phyloP scores from a whole-genome alignment of 2,888 invertebrate species.

The Trissonchulus sp. region DNA sequence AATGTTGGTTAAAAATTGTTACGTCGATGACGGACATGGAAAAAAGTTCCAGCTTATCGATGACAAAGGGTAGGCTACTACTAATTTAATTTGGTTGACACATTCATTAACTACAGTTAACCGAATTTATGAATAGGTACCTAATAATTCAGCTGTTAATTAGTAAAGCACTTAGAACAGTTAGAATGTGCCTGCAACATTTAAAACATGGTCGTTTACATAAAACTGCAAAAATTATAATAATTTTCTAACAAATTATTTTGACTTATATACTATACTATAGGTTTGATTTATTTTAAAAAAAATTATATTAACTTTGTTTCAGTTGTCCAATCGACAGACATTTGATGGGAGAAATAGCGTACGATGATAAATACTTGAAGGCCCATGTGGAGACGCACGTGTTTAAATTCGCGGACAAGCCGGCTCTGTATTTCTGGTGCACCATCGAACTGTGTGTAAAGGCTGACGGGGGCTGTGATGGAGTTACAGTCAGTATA shows the following conservation, averaged over 20 bases:
- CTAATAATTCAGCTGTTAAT: background rate
- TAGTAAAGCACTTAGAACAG: background rate
- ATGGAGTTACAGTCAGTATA: constrained; percentile 47
- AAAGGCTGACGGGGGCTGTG: constrained; percentile 50
- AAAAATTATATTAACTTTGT: constrained; percentile 24
- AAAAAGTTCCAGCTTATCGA: constrained; percentile 49
- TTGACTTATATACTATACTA: too few relatives aligned
- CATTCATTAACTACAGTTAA: background rate
- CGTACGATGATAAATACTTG: constrained; percentile 38
- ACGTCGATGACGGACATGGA: constrained; percentile 50
- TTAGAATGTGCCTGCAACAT: background rate
- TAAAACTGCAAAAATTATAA: too few relatives aligned
- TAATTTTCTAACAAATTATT: too few relatives aligned
- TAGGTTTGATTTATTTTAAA: too few relatives aligned
- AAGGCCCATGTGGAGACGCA: constrained; percentile 43
- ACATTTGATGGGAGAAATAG: constrained; percentile 43
- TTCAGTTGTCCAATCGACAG: constrained; percentile 45
- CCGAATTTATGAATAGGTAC: background rate
- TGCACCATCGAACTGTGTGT: constrained; percentile 52
- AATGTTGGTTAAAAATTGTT: constrained; percentile 49
- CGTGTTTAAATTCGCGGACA: constrained; percentile 51
- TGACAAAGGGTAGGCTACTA: constrained; percentile 42
- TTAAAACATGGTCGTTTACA: too few relatives aligned
- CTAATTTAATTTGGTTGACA: background rate
- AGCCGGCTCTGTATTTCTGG: constrained; percentile 48